Evolutionary conservation across 2,113 vertebrate species (phyloP).

Genomic region (Bos taurus): DNA sequence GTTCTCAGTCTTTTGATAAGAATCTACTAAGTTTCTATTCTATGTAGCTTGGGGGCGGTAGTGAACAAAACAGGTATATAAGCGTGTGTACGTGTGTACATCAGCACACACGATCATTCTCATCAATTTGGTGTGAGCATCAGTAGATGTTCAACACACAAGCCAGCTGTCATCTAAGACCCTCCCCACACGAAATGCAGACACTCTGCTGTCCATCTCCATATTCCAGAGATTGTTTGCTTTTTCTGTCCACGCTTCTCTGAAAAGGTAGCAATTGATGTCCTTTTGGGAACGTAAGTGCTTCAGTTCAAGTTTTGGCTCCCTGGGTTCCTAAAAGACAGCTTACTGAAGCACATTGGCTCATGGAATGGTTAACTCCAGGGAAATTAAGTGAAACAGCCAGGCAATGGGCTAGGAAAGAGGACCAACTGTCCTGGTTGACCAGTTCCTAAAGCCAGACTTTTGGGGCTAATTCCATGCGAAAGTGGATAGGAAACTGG

Average conservation of each 20-base stretch:
- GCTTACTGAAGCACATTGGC: not conserved
- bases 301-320: not conserved
- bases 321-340: not conserved
- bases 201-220: accelerated
- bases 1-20: not conserved
- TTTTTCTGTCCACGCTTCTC: not conserved
- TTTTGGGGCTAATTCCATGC: not conserved
- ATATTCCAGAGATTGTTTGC: not conserved
- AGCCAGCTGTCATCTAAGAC: not conserved
- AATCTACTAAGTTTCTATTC: not conserved
- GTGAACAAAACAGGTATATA: no score
- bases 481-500: accelerated
- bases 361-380: not conserved
- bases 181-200: not conserved
- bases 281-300: not conserved
- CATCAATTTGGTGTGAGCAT: accelerated
- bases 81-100: not conserved
- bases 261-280: not conserved
- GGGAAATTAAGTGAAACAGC: accelerated
- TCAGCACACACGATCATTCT: accelerated
- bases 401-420: not conserved
- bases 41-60: not conserved
- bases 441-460: not conserved
- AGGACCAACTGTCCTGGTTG: not conserved
- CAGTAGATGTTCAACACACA: not conserved